These are phyloP conservation scores for Lonchura striata DNA, from an alignment of 2,113 vertebrate species.

Conservation along the genomic window DNA sequence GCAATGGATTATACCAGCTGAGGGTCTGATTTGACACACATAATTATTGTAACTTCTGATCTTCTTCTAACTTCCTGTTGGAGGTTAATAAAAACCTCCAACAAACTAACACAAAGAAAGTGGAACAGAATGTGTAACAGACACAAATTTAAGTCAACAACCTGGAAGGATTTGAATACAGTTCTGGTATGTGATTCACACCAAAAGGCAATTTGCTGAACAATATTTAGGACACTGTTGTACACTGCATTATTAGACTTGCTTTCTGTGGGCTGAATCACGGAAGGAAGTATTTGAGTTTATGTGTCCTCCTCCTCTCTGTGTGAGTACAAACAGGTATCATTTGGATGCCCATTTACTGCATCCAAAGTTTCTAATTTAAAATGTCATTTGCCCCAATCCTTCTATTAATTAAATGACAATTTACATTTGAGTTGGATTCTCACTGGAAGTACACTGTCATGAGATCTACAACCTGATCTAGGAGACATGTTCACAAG, in stretches of 20 bases:
- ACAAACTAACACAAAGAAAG: neutral
- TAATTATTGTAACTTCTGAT: neutral
- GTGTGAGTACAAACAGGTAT: neutral
- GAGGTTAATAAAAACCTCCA: neutral
- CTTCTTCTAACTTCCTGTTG: too few species aligned
- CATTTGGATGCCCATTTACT: neutral
- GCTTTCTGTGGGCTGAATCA: neutral
- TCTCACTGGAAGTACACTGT: neutral
- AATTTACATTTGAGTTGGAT: neutral
- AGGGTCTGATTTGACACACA: neutral
- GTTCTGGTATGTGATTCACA: constrained; percentile 36
- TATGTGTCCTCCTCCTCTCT: neutral
- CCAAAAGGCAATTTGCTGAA: neutral
- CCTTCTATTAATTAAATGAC: neutral
- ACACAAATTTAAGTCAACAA: neutral
- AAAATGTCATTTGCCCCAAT: neutral
- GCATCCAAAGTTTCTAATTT: neutral
- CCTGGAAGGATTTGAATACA: neutral
- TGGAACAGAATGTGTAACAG: neutral
- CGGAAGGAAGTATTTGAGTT: neutral
- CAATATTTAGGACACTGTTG: neutral
- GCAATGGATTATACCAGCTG: neutral
- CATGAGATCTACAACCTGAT: neutral
- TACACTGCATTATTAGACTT: neutral
- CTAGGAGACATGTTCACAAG: neutral